Base-by-base conservation (phyloP, 1,140 invertebrate genomes). In the Branchinecta lindahli region DNA sequence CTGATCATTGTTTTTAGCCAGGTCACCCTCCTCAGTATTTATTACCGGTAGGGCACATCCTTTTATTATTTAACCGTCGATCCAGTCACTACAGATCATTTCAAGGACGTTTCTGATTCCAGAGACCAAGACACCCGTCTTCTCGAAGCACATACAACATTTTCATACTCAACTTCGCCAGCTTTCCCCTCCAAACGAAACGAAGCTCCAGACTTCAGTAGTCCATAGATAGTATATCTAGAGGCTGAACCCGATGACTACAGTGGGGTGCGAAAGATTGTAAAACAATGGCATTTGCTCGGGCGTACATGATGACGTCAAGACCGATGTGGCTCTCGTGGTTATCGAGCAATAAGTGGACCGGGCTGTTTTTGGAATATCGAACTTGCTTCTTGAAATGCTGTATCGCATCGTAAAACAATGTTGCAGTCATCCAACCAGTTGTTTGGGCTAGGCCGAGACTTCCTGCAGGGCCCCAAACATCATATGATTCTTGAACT, bases 181-280 rank as follows among this genome's bases (percentile, higher is more conserved):
- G n/a, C n/a, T n/a, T n/a, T n/a, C n/a, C n/a, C n/a, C n/a, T n/a
- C n/a, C n/a, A n/a, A n/a, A n/a, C n/a, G n/a, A n/a, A n/a, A n/a
- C n/a, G n/a, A n/a, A n/a, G n/a, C n/a, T n/a, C n/a, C n/a, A n/a
- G n/a, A n/a, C n/a, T n/a, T n/a, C n/a, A n/a, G n/a, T n/a, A n/a
- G n/a, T n/a, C n/a, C n/a, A n/a, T n/a, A n/a, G n/a, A n/a, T n/a
- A n/a, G n/a, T n/a, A 74, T 70, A 73, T 79, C 77, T 46, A 79
- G 71, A n/a, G 77, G 76, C 67, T 80, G 78, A 9, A 79, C 72
- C n/a, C 74, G 75, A 69, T 79, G 77, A 0, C 72, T 74, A 46
- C 72, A 72, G 68, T 78, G 77, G 44, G 77, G 74, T 15, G 77
- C 76, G 20, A 77, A 74, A 8, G 73, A 76, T 46, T 77, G 2